Percentiles rank a stretch among this genome's conserved stretches.
Conservation (phyloP, 2,797 vertebrate genomes). For the Sebastes nivosus region DNA sequence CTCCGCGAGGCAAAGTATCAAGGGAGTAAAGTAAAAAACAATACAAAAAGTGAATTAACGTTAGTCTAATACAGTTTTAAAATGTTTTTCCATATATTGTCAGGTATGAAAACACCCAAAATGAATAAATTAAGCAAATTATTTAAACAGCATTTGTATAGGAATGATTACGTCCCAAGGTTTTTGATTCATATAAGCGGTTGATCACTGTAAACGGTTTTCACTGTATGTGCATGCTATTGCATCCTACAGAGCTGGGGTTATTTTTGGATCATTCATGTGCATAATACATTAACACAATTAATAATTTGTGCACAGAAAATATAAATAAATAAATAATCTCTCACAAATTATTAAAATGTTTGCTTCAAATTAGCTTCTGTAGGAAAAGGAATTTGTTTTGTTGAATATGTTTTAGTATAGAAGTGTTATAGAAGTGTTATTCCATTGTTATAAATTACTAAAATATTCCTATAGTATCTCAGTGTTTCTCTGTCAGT, state of each 20-base stretch:
- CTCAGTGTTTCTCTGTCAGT: neutral
- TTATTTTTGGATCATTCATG: neutral
- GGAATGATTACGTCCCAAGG: too few species aligned
- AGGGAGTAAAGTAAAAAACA: too few species aligned
- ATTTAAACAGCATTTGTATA: too few species aligned
- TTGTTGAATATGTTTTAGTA: neutral
- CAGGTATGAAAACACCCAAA: too few species aligned
- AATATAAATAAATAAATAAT: neutral
- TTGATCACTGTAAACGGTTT: too few species aligned
- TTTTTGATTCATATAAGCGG: too few species aligned
- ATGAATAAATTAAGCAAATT: too few species aligned
- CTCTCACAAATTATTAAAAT: neutral
- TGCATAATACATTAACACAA: neutral
- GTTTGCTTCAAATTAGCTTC: neutral
- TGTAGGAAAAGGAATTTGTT: neutral
- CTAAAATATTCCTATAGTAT: constrained; percentile 4
- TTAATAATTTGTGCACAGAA: neutral
- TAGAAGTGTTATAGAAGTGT: neutral
- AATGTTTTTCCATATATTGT: too few species aligned
- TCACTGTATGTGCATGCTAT: too few species aligned
- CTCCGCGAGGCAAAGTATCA: too few species aligned
- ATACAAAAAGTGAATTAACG: too few species aligned
- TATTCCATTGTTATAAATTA: neutral
- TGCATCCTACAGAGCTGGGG: neutral
- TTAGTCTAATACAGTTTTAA: too few species aligned